phyloP scores from a whole-genome alignment of 2,797 vertebrate genomes.

The Hybognathus amarus region DNA sequence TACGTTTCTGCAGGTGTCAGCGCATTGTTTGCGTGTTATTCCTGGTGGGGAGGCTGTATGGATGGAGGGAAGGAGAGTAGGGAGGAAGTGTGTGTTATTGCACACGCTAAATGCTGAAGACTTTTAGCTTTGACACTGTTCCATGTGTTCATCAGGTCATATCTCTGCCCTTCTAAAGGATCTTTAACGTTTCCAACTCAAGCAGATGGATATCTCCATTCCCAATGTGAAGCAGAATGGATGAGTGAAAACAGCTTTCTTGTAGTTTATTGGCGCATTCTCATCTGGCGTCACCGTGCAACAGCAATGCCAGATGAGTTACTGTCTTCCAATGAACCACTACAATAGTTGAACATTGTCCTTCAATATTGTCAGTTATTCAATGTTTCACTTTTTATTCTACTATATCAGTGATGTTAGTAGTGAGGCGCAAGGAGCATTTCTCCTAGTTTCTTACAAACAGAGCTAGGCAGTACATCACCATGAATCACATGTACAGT shows the following conservation, averaged over 20 bases:
- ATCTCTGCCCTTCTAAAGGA: not conserved
- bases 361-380: not conserved
- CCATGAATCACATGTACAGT: not conserved
- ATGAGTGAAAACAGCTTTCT: not conserved
- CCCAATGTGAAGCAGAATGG: not conserved
- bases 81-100: not conserved
- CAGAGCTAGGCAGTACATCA: not conserved
- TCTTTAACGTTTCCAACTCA: not conserved
- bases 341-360: too few relatives aligned
- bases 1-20: constrained; percentile 39
- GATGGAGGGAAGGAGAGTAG: not conserved
- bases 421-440: not conserved
- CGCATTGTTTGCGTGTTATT: constrained; percentile 21
- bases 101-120: not conserved
- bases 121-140: not conserved
- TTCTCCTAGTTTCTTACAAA: not conserved
- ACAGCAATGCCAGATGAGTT: not conserved
- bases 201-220: not conserved
- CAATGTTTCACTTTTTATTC: not conserved
- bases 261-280: not conserved
- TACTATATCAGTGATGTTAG: not conserved
- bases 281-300: not conserved
- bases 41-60: constrained; percentile 16
- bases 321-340: not conserved
- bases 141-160: not conserved